These are phyloP conservation scores for Dinomys branickii DNA, from an alignment of 2,113 vertebrate species.

Conservation along the genomic window DNA sequence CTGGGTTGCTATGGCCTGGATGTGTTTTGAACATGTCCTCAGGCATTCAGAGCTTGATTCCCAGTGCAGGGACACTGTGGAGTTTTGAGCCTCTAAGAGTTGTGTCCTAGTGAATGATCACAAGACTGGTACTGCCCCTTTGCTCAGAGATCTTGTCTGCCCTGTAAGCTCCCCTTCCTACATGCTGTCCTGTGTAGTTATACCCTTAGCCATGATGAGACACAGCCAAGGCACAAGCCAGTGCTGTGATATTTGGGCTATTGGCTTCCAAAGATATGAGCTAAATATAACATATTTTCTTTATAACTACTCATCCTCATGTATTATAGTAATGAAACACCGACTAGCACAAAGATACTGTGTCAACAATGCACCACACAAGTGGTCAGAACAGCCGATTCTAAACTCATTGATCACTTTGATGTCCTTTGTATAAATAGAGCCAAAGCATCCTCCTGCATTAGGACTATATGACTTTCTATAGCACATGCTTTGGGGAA, in stretches of 20 bases:
- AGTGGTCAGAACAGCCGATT: neutral
- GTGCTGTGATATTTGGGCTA: neutral
- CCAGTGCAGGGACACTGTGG: no score
- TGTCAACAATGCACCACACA: neutral
- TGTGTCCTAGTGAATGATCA: fast-evolving
- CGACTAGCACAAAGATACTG: neutral
- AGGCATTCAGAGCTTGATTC: no score
- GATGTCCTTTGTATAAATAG: neutral
- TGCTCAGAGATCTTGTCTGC: neutral
- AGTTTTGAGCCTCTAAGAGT: neutral
- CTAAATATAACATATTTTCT: neutral
- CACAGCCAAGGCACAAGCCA: neutral
- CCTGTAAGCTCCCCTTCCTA: neutral
- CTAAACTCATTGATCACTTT: neutral
- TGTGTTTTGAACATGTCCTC: neutral
- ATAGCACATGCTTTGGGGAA: neutral
- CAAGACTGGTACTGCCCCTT: neutral
- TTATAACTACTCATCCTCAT: neutral
- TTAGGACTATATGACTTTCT: neutral
- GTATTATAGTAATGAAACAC: neutral
- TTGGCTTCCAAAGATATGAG: neutral
- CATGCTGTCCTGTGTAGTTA: neutral
- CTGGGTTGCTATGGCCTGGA: neutral
- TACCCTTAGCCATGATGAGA: neutral
- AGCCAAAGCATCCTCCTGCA: neutral